Evolutionary conservation across 1,140 invertebrate genomes (phyloP).

Genomic region (Anastrepha obliqua): DNA sequence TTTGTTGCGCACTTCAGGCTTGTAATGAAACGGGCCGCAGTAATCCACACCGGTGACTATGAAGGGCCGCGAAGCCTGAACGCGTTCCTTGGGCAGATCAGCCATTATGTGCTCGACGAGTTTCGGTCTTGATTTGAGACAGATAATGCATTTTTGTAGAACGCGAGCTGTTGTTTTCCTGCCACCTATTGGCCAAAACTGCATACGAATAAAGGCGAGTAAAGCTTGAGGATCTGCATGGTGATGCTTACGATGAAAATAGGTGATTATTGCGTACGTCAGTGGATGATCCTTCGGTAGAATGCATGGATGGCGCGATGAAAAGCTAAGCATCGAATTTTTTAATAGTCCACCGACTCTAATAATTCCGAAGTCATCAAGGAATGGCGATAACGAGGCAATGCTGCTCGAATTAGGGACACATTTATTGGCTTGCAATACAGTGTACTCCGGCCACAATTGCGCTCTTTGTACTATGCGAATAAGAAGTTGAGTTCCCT

Average conservation of each 20-base stretch:
- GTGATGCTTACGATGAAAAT: slow-evolving; percentile 49
- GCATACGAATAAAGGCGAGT: not conserved
- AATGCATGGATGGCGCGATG: slow-evolving; percentile 20
- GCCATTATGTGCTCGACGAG: slow-evolving; percentile 59
- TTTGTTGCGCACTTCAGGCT: no score
- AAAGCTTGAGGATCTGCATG: slow-evolving; percentile 47
- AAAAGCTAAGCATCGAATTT: not conserved
- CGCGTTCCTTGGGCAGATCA: slow-evolving; percentile 63
- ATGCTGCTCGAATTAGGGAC: slow-evolving; percentile 27
- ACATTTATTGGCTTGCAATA: no score
- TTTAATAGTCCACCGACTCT: slow-evolving; percentile 36
- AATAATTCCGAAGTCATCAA: slow-evolving; percentile 22
- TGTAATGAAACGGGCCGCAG: no score
- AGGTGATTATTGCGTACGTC: not conserved
- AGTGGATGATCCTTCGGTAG: slow-evolving; percentile 7
- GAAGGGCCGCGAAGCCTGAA: slow-evolving; percentile 58
- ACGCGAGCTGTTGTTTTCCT: no score
- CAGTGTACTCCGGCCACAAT: slow-evolving; percentile 50
- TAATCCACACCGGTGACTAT: slow-evolving; percentile 64
- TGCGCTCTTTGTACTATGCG: slow-evolving; percentile 58
- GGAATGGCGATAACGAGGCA: slow-evolving; percentile 53
- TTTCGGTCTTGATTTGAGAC: slow-evolving; percentile 39
- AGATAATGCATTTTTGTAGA: slow-evolving; percentile 40
- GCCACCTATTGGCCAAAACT: slow-evolving; percentile 55
- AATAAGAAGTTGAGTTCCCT: slow-evolving; percentile 45